These are phyloP conservation scores for Macrophya alboannulata DNA, from an alignment of 2,888 invertebrate genomes.

Conservation along the genomic window DNA sequence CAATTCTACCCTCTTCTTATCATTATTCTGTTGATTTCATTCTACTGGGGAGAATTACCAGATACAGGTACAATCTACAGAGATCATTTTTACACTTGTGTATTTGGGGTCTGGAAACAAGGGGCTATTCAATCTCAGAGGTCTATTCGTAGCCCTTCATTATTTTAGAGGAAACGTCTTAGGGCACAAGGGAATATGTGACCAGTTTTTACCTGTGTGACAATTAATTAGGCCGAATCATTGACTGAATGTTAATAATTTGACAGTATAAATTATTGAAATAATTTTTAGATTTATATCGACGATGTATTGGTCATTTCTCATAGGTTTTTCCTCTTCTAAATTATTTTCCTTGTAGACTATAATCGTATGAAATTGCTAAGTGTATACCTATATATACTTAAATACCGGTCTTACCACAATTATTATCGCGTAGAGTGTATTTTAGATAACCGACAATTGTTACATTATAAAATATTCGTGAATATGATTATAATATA, in stretches of 20 bases:
- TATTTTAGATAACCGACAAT: not conserved
- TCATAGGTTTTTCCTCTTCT: not conserved
- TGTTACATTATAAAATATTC: too few relatives aligned
- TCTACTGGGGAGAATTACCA: not conserved
- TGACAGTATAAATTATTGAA: not conserved
- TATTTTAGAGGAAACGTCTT: not conserved
- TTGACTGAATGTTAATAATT: not conserved
- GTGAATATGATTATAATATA: too few relatives aligned
- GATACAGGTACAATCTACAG: slow-evolving; percentile 3
- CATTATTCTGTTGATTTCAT: not conserved
- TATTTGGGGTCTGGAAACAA: not conserved
- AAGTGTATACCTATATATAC: not conserved
- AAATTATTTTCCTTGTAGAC: not conserved
- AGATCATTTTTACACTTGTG: not conserved
- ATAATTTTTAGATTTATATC: not conserved
- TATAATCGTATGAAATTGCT: not conserved
- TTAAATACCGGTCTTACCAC: not conserved
- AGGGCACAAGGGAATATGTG: too few relatives aligned
- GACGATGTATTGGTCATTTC: not conserved
- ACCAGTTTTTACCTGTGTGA: too few relatives aligned
- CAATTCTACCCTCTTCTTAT: not conserved
- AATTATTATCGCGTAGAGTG: not conserved
- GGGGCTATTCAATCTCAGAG: not conserved
- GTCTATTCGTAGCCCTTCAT: not conserved
- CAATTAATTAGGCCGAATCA: not conserved